These are phyloP conservation scores for Tauraco erythrolophus DNA, from an alignment of 2,113 vertebrate species.

Conservation along the genomic window DNA sequence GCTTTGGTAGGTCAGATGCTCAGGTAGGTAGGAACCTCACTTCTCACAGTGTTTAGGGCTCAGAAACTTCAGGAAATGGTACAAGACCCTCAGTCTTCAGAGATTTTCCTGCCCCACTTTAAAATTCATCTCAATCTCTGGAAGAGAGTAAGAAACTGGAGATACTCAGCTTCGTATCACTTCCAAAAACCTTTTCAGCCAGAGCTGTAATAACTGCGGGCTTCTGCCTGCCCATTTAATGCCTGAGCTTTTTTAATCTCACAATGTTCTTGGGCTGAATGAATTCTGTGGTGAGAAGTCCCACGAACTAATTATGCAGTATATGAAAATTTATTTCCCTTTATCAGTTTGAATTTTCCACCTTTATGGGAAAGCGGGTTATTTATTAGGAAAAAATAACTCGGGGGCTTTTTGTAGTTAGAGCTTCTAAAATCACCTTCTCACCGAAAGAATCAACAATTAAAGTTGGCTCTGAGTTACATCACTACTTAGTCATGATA, in stretches of 20 bases:
- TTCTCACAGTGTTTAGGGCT: background rate
- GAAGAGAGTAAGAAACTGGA: background rate
- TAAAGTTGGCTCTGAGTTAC: constrained; percentile 42
- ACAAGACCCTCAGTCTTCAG: background rate
- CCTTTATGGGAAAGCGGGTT: background rate
- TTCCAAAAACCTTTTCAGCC: background rate
- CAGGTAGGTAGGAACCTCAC: background rate
- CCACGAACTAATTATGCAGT: background rate
- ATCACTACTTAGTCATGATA: constrained; percentile 53
- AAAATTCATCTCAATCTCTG: background rate
- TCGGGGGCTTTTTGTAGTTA: background rate
- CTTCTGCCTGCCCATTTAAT: background rate
- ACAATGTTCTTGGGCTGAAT: background rate
- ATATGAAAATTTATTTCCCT: background rate
- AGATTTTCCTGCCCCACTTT: background rate
- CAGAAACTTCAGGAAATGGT: background rate
- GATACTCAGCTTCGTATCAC: background rate
- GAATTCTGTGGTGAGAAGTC: background rate
- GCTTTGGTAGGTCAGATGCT: background rate
- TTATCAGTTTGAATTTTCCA: constrained; percentile 5
- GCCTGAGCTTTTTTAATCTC: background rate
- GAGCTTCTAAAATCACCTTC: background rate
- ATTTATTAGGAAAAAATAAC: background rate
- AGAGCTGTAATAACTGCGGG: background rate
- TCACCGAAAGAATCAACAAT: constrained; percentile 31